Evolutionary conservation across 2,113 vertebrate genomes (phyloP).

Genomic region (Apteryx mantelli): DNA sequence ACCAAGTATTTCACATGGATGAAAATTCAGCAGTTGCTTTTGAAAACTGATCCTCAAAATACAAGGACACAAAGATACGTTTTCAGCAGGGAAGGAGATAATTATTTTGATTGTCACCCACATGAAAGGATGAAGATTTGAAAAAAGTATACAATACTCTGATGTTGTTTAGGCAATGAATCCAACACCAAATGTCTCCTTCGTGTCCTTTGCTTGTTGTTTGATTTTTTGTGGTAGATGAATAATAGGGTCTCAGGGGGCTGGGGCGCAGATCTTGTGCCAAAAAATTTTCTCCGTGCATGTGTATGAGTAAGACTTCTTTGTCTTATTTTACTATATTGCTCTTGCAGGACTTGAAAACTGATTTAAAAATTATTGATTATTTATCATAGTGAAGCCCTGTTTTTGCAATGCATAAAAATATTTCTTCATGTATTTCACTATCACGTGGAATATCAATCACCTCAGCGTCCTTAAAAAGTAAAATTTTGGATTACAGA

Average conservation of each 20-base stretch:
- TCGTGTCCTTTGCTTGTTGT: neutral
- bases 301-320: neutral
- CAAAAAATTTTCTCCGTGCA: neutral
- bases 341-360: neutral
- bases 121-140: neutral
- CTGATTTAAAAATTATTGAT: neutral
- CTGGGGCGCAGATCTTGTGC: neutral
- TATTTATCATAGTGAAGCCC: neutral
- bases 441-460: neutral
- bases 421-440: neutral
- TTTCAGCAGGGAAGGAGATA: neutral
- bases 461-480: neutral
- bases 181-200: neutral
- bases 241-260: neutral
- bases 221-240: neutral
- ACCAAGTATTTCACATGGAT: neutral
- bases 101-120: neutral
- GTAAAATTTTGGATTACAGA: neutral
- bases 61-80: neutral
- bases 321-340: neutral
- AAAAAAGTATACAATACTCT: neutral
- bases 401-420: neutral
- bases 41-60: neutral
- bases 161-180: neutral
- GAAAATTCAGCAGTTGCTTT: neutral